Evolutionary conservation across 2,113 vertebrate genomes (phyloP).

Genomic region (Pycnonotus jocosus): DNA sequence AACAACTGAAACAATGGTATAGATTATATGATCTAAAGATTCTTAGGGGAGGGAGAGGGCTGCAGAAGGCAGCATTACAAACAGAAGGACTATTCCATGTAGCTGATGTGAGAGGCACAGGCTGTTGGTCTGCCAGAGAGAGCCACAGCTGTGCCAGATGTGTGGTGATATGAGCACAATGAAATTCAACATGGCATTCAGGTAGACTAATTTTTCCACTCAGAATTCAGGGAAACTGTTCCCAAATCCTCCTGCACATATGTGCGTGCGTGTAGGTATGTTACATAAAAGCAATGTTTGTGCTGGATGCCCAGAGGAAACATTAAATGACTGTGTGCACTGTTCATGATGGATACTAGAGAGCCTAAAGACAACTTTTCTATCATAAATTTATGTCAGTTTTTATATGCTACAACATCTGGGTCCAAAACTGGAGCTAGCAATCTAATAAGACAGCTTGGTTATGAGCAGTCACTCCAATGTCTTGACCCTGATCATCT

Average conservation of each 20-base stretch:
- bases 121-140: not conserved
- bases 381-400: not conserved
- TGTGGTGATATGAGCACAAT: not conserved
- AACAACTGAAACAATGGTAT: not conserved
- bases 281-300: constrained; percentile 25
- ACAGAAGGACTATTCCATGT: not conserved
- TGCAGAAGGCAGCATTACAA: not conserved
- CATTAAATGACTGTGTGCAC: not conserved
- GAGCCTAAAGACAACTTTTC: constrained; percentile 9
- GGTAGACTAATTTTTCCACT: not conserved
- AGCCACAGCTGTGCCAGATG: constrained; percentile 10
- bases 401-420: constrained; percentile 29
- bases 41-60: not conserved
- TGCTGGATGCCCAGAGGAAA: constrained; percentile 23
- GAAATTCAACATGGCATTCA: constrained; percentile 5
- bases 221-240: not conserved
- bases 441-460: constrained; percentile 4
- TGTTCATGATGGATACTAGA: not conserved
- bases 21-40: not conserved
- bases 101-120: not conserved
- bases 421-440: not conserved
- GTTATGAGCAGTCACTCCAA: constrained; percentile 9
- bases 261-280: not conserved
- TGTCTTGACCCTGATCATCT: not conserved
- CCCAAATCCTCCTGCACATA: not conserved